Percentiles rank a stretch among this genome's conserved stretches.
phyloP scores from a whole-genome alignment of 2,888 invertebrate genomes.

The Cheilosia impressa region DNA sequence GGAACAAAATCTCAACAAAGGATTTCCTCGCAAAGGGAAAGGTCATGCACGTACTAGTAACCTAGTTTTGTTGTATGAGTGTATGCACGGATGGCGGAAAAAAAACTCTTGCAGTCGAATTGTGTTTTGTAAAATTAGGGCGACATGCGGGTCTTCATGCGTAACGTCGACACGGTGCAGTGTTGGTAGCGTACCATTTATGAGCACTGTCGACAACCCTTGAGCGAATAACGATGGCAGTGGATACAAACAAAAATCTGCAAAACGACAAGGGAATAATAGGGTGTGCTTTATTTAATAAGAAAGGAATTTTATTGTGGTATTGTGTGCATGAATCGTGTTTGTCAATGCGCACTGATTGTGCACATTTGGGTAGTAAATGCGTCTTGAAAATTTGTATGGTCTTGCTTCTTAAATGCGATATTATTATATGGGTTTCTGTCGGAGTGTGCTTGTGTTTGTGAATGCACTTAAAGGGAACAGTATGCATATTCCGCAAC shows the following conservation, averaged over 20 bases:
- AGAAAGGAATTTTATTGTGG: conserved; percentile 12
- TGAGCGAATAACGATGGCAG: conserved; percentile 21
- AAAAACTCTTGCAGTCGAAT: conserved; percentile 18
- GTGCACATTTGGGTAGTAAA: neutral
- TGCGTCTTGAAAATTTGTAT: neutral
- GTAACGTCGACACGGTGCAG: conserved; percentile 23
- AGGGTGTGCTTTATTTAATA: conserved; percentile 1
- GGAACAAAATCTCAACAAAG: conserved; percentile 48
- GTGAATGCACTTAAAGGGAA: no score
- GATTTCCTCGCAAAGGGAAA: conserved; percentile 53
- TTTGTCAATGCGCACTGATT: neutral
- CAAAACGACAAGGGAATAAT: neutral
- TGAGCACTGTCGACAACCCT: conserved; percentile 35
- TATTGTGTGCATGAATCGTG: neutral
- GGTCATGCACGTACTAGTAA: conserved; percentile 67
- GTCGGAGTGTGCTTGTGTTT: no score
- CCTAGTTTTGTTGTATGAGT: conserved; percentile 51
- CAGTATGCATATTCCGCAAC: no score
- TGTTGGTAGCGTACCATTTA: conserved; percentile 3
- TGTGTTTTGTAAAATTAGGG: conserved; percentile 14
- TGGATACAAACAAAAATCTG: neutral
- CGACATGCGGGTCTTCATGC: conserved; percentile 46
- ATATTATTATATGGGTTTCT: no score
- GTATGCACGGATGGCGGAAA: conserved; percentile 3
- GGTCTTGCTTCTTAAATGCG: no score